These are phyloP conservation scores for Oligia strigilis DNA, from an alignment of 2,888 invertebrate genomes.

Conservation along the genomic window DNA sequence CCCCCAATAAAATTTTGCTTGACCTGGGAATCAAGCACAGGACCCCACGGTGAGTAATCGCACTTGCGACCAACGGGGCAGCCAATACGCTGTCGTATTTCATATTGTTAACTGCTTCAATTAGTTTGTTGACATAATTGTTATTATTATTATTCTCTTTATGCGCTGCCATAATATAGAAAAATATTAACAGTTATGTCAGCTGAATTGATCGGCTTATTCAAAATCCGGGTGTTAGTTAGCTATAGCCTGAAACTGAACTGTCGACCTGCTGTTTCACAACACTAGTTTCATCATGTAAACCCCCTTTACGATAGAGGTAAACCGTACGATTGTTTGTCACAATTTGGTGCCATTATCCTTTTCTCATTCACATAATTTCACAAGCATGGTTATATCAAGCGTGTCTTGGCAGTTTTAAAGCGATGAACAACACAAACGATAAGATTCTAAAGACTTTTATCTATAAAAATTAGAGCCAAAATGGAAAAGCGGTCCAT, in stretches of 20 bases:
- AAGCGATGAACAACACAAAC: slow-evolving; percentile 24
- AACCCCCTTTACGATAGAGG: slow-evolving; percentile 12
- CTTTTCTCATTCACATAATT: neutral
- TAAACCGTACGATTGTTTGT: slow-evolving; percentile 43
- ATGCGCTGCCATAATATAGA: neutral
- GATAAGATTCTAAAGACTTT: slow-evolving; percentile 10
- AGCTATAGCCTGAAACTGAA: neutral
- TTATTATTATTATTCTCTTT: neutral
- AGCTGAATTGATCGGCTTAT: neutral
- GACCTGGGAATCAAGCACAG: neutral
- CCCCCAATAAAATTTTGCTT: neutral
- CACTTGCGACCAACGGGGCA: neutral
- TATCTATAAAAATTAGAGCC: neutral
- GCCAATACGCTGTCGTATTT: neutral
- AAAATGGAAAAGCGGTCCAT: slow-evolving; percentile 26
- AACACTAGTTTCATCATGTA: too few relatives aligned
- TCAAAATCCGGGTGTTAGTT: neutral
- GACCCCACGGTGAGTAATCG: neutral
- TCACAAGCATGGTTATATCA: slow-evolving; percentile 1
- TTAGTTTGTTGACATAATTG: neutral
- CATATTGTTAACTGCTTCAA: neutral
- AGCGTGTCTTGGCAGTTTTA: neutral
- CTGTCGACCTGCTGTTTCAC: neutral
- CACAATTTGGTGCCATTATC: neutral
- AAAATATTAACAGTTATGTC: neutral